A percentile compares a stretch with the other conserved stretches of the same genome.
Evolutionary conservation across 1,140 invertebrate genomes (phyloP).

Genomic region (Scaptomyza hsui): DNA sequence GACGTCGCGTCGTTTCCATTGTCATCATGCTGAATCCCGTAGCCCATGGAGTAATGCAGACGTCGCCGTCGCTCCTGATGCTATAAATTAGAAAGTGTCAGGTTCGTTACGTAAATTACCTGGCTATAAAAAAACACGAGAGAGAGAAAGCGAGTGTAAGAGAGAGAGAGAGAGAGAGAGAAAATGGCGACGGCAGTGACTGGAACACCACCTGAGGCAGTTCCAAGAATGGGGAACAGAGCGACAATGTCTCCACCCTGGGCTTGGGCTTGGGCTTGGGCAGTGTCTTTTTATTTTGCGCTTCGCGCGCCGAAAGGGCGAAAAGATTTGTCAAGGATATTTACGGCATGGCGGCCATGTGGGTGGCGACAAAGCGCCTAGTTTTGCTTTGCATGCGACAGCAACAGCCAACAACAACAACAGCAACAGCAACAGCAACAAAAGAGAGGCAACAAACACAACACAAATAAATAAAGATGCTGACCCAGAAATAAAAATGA

Average conservation of each 20-base stretch:
- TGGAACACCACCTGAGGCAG: slow-evolving; percentile 41
- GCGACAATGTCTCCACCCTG: slow-evolving; percentile 7
- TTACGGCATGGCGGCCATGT: slow-evolving; percentile 58
- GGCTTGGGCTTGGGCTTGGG: slow-evolving; percentile 12
- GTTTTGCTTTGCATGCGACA: slow-evolving; percentile 60
- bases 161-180: slow-evolving; percentile 13
- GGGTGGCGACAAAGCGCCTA: slow-evolving; percentile 38
- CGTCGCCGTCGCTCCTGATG: slow-evolving; percentile 35
- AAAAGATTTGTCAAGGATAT: slow-evolving; percentile 82
- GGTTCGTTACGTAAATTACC: slow-evolving; percentile 83
- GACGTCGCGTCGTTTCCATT: slow-evolving; percentile 43
- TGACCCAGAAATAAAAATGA: slow-evolving; percentile 83
- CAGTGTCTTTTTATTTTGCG: slow-evolving; percentile 78
- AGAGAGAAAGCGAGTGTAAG: slow-evolving; percentile 25
- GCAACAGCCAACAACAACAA: background rate
- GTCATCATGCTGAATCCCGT: slow-evolving; percentile 26
- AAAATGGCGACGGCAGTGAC: slow-evolving; percentile 33
- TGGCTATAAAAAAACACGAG: slow-evolving; percentile 70
- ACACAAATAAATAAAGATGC: slow-evolving; percentile 76
- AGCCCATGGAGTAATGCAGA: slow-evolving; percentile 18
- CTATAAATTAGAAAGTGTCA: slow-evolving; percentile 83
- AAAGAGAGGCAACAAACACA: slow-evolving; percentile 6
- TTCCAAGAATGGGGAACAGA: background rate
- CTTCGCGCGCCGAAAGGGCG: slow-evolving; percentile 76
- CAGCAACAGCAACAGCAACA: background rate